Evolutionary conservation across 2,888 invertebrate species (phyloP).

Genomic region (Adineta ricciae): DNA sequence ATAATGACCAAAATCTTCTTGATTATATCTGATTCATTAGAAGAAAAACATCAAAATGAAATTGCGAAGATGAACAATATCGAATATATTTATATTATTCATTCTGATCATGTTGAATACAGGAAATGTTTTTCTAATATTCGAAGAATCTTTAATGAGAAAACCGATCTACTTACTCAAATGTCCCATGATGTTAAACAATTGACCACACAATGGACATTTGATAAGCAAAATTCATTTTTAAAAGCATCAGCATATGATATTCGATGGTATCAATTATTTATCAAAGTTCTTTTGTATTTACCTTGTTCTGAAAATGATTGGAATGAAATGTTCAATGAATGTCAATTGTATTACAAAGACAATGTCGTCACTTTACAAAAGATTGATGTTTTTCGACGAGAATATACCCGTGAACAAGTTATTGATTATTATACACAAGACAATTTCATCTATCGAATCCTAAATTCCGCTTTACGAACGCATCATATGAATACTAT

Average conservation of each 20-base stretch:
- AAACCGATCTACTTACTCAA: neutral
- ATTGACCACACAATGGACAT: neutral
- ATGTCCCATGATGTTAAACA: neutral
- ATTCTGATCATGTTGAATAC: neutral
- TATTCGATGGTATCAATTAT: neutral
- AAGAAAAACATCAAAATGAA: neutral
- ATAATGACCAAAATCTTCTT: neutral
- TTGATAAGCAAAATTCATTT: neutral
- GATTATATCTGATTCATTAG: neutral
- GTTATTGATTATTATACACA: neutral
- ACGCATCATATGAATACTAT: neutral
- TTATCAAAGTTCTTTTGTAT: neutral
- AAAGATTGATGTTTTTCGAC: neutral
- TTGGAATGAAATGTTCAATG: neutral
- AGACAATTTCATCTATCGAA: neutral
- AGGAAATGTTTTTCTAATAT: neutral
- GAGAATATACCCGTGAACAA: neutral
- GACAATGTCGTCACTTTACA: neutral
- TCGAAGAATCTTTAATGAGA: neutral
- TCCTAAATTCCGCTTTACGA: neutral
- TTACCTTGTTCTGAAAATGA: neutral
- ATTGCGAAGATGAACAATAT: neutral
- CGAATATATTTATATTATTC: neutral
- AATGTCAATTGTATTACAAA: neutral
- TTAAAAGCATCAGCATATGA: neutral